Evolutionary conservation across 2,888 invertebrate genomes (phyloP).

Genomic region (Opisthograptis luteolata): DNA sequence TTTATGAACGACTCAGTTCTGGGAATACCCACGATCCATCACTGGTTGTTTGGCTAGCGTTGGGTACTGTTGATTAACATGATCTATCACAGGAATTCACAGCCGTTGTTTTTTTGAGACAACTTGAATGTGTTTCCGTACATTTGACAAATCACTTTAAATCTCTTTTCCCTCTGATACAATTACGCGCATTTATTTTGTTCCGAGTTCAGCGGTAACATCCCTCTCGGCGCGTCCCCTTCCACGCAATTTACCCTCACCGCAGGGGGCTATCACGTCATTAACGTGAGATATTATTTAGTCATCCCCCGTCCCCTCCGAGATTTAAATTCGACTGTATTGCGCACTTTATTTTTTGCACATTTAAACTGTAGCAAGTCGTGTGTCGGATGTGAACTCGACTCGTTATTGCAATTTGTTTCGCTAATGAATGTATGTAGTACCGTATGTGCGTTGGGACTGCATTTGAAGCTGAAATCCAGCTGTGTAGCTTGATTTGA

Average conservation of each 20-base stretch:
- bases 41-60: conserved; percentile 27
- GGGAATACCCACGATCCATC: conserved; percentile 26
- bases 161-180: conserved; percentile 36
- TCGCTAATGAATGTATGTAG: conserved; percentile 4
- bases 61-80: conserved; percentile 25
- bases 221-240: conserved; percentile 49
- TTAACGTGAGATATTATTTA: conserved; percentile 65
- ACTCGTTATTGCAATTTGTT: conserved; percentile 19
- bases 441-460: neutral
- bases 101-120: conserved; percentile 19
- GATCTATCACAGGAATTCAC: conserved; percentile 29
- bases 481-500: neutral
- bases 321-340: conserved; percentile 58
- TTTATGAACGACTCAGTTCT: conserved; percentile 17
- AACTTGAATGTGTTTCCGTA: conserved; percentile 30
- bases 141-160: conserved; percentile 35
- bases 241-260: conserved; percentile 58
- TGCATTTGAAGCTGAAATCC: neutral
- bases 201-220: conserved; percentile 41
- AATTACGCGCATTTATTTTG: conserved; percentile 44
- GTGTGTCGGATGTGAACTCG: conserved; percentile 29
- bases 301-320: conserved; percentile 58
- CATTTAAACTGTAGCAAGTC: conserved; percentile 44
- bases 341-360: conserved; percentile 66
- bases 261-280: conserved; percentile 57